Evolutionary conservation across 2,888 invertebrate species (phyloP).

Genomic region (Agriotes lineatus): DNA sequence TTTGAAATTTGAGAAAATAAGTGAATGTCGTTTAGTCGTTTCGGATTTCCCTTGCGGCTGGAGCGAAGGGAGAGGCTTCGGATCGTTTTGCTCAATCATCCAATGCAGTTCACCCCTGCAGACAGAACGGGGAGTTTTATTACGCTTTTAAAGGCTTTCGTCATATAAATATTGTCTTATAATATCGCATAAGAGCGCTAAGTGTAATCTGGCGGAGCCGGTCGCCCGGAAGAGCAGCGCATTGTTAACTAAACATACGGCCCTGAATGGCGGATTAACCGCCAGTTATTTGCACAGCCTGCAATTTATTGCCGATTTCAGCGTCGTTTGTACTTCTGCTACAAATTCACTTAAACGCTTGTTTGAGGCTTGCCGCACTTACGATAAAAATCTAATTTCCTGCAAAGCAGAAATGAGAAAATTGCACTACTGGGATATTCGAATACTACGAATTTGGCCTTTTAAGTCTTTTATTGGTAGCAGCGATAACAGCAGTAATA

Average conservation of each 20-base stretch:
- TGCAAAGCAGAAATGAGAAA: no score
- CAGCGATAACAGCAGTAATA: no score
- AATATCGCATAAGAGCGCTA: constrained; percentile 57
- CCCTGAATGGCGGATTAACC: constrained; percentile 32
- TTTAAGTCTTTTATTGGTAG: no score
- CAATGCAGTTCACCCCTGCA: constrained; percentile 34
- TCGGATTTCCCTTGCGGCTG: no score
- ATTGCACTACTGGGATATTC: no score
- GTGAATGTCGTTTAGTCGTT: no score
- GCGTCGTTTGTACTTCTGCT: no score
- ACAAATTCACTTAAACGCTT: constrained; percentile 6
- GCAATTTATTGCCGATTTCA: constrained; percentile 25
- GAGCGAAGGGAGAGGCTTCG: not conserved
- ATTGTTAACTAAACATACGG: constrained; percentile 50
- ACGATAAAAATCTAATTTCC: not conserved
- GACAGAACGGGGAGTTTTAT: constrained; percentile 54
- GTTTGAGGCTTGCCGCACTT: not conserved
- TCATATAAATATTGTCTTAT: constrained; percentile 63
- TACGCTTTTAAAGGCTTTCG: constrained; percentile 61
- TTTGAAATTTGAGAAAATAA: no score
- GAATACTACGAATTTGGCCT: no score
- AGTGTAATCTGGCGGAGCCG: constrained; percentile 47
- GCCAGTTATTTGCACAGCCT: constrained; percentile 38
- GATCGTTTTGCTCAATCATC: constrained; percentile 33
- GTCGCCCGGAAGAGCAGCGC: constrained; percentile 46